A percentile compares a stretch with the other conserved stretches of the same genome.
These are phyloP conservation scores for Phortica magna DNA, from an alignment of 2,888 invertebrate genomes.

Conservation along the genomic window DNA sequence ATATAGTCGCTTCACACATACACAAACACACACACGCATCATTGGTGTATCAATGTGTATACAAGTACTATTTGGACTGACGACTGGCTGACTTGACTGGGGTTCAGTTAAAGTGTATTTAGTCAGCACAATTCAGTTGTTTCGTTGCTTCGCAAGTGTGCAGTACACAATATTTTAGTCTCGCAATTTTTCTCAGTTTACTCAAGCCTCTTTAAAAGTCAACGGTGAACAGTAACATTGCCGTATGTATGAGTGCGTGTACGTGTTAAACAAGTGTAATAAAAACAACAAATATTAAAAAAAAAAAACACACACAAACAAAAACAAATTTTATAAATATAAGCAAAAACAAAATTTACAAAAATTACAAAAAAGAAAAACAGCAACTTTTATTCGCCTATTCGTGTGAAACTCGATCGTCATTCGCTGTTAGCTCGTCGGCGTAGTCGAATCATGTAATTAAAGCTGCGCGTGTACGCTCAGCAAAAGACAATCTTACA, in stretches of 20 bases:
- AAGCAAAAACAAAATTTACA: conserved; percentile 48
- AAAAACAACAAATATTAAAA: conserved; percentile 47
- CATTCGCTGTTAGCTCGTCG: too few relatives aligned
- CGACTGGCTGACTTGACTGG: not conserved
- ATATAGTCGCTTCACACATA: not conserved
- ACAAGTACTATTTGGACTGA: too few relatives aligned
- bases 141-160: not conserved
- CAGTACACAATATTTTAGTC: not conserved
- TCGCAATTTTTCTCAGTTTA: not conserved
- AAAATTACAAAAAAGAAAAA: too few relatives aligned
- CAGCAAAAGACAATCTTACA: too few relatives aligned
- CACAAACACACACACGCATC: not conserved
- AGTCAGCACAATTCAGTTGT: not conserved
- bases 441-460: too few relatives aligned
- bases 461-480: too few relatives aligned
- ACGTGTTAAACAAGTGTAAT: not conserved
- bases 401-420: too few relatives aligned
- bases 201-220: not conserved
- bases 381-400: too few relatives aligned
- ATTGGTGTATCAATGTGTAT: too few relatives aligned
- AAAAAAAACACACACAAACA: conserved; percentile 23
- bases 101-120: not conserved
- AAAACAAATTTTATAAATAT: conserved; percentile 33
- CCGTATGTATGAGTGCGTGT: not conserved
- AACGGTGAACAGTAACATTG: not conserved